Evolutionary conservation across 2,797 vertebrate genomes (phyloP).

Genomic region (Hippoglossus hippoglossus): DNA sequence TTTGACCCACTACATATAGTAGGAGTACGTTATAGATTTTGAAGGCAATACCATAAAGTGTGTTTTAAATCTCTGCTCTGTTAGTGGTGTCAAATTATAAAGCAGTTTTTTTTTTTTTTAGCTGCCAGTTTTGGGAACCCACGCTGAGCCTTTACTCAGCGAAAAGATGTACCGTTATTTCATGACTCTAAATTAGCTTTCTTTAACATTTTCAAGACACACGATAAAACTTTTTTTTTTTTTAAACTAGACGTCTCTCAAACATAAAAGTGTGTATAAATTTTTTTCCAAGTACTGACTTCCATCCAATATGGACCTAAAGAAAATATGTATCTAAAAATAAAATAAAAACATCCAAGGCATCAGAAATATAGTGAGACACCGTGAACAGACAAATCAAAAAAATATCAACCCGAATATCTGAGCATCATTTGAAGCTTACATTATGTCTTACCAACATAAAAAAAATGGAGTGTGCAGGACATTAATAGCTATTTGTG

Average conservation of each 20-base stretch:
- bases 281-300: constrained; percentile 72
- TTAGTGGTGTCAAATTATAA: constrained; percentile 5
- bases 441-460: constrained; percentile 58
- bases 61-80: background rate
- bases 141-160: constrained; percentile 16
- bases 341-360: constrained; percentile 61
- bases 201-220: constrained; percentile 45
- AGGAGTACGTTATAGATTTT: background rate
- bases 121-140: constrained; percentile 5
- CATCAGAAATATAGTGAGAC: constrained; percentile 71
- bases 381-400: constrained; percentile 64
- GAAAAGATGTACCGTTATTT: constrained; percentile 33
- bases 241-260: constrained; percentile 62
- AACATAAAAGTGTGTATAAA: constrained; percentile 64
- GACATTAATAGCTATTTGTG: constrained; percentile 77
- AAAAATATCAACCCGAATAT: constrained; percentile 62
- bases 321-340: constrained; percentile 60
- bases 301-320: constrained; percentile 85
- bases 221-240: constrained; percentile 30
- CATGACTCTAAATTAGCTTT: constrained; percentile 33
- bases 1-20: background rate
- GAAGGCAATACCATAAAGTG: background rate
- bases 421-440: constrained; percentile 59
- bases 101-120: background rate
- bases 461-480: constrained; percentile 71